Evolutionary conservation across 2,888 invertebrate species (phyloP).

Genomic region (Pseudococcus jackbeardsleyi): DNA sequence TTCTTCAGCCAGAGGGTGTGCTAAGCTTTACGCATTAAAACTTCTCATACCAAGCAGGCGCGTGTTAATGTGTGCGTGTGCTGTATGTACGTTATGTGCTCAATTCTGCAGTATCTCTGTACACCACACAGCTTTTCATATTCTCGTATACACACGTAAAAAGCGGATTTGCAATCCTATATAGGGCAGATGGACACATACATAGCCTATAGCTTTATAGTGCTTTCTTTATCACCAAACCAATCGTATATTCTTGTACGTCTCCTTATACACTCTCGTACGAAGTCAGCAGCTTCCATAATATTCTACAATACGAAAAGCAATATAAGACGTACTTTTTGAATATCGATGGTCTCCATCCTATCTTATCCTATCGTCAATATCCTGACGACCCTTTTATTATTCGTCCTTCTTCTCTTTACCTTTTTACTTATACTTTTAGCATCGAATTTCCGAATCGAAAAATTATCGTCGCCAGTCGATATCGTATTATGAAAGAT

Average conservation of each 20-base stretch:
- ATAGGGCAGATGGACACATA: slow-evolving; percentile 33
- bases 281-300: background rate
- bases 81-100: background rate
- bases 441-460: background rate
- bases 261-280: background rate
- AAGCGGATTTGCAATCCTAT: slow-evolving; percentile 25
- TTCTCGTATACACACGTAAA: slow-evolving; percentile 24
- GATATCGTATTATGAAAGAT: background rate
- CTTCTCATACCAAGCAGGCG: slow-evolving; percentile 57
- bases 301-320: background rate
- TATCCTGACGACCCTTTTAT: background rate
- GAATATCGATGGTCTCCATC: background rate
- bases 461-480: background rate
- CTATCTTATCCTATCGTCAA: background rate
- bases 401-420: background rate
- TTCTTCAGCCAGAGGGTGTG: slow-evolving; percentile 54
- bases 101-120: background rate
- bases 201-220: slow-evolving; percentile 25
- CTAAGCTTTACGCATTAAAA: slow-evolving; percentile 61
- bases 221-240: slow-evolving; percentile 32
- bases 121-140: slow-evolving; percentile 1
- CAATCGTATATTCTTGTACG: slow-evolving; percentile 26
- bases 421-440: background rate
- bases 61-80: slow-evolving; percentile 50
- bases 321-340: background rate